Conservation (phyloP, 2,888 invertebrate species). For the Luffia ferchaultella region DNA sequence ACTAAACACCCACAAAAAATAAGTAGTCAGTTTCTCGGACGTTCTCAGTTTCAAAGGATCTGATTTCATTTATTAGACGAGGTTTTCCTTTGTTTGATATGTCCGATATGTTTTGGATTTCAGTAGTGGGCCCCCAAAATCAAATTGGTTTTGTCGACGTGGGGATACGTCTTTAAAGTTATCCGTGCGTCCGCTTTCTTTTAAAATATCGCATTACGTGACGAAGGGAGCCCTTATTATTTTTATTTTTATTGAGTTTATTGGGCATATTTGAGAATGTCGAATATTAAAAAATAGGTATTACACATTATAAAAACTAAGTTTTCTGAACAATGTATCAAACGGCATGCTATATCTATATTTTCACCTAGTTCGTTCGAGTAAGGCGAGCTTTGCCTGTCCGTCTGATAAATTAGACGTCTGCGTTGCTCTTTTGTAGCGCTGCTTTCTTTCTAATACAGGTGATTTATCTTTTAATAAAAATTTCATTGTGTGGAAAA, state of each 20-base stretch:
- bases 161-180: neutral
- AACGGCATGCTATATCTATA: no score
- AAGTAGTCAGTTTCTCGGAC: neutral
- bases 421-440: no score
- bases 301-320: no score
- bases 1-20: neutral
- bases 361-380: no score
- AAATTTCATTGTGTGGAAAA: no score
- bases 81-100: neutral
- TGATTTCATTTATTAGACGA: neutral
- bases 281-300: no score
- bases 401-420: no score
- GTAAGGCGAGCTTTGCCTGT: no score
- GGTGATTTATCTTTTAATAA: no score
- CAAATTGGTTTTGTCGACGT: neutral
- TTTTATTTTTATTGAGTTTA: conserved; percentile 19
- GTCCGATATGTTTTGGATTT: conserved; percentile 58
- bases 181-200: conserved; percentile 31
- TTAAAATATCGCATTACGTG: conserved; percentile 53
- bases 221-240: conserved; percentile 38
- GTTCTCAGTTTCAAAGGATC: neutral
- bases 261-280: neutral
- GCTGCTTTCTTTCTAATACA: no score
- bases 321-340: no score
- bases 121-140: conserved; percentile 40